phyloP scores from a whole-genome alignment of 2,113 vertebrate genomes.

The Gobiocypris rarus region DNA sequence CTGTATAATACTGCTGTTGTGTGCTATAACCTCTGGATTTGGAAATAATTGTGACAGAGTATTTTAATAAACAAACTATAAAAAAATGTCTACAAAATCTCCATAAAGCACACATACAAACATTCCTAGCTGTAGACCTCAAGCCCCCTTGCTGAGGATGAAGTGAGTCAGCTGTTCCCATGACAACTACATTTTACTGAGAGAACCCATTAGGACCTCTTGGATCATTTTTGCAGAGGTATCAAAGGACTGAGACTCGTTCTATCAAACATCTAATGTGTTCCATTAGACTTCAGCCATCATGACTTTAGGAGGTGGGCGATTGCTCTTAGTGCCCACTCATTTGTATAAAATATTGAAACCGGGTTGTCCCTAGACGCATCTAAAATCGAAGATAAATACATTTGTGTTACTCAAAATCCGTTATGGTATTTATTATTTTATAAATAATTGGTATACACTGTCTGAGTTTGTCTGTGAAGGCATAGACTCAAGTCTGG shows the following conservation, averaged over 20 bases:
- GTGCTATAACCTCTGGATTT: too few species aligned
- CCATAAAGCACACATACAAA: background rate
- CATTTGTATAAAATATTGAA: slow-evolving; percentile 31
- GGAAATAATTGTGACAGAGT: too few species aligned
- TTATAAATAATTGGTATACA: background rate
- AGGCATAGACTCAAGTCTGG: background rate
- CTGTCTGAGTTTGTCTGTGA: background rate
- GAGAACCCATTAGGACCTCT: slow-evolving; percentile 16
- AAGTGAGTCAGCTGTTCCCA: slow-evolving; percentile 61
- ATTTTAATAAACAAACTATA: background rate
- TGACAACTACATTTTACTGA: slow-evolving; percentile 66
- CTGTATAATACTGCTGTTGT: too few species aligned
- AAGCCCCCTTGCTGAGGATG: background rate
- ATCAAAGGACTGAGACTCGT: slow-evolving; percentile 28
- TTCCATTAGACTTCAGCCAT: slow-evolving; percentile 36
- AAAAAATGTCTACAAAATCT: background rate
- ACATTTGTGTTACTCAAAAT: background rate
- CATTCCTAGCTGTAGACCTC: background rate
- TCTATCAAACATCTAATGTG: slow-evolving; percentile 39
- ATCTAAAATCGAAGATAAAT: slow-evolving; percentile 4
- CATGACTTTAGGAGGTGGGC: slow-evolving; percentile 9
- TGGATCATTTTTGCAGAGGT: slow-evolving; percentile 36
- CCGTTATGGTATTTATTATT: background rate
- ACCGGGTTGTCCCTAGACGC: background rate
- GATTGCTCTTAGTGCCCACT: slow-evolving; percentile 19